A percentile compares a stretch with the other conserved stretches of the same genome.
Evolutionary conservation across 2,113 vertebrate genomes (phyloP).

Genomic region (Pristiophorus japonicus): DNA sequence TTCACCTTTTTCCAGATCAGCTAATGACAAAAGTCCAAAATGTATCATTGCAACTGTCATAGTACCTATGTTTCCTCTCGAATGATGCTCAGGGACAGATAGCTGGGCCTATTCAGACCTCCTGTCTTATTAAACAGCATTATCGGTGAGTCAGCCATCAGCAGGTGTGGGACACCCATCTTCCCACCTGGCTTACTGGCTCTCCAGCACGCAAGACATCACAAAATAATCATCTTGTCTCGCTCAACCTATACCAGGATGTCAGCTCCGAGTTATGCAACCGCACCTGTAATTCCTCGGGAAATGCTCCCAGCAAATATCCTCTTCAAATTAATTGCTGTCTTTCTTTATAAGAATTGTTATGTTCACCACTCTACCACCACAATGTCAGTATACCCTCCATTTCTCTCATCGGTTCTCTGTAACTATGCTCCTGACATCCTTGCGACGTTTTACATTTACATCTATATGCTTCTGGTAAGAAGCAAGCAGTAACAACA

Average conservation of each 20-base stretch:
- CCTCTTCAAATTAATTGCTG: neutral
- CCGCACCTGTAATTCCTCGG: neutral
- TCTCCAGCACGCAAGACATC: neutral
- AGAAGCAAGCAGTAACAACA: too few relatives aligned
- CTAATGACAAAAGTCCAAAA: neutral
- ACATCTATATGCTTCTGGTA: neutral
- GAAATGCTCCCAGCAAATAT: neutral
- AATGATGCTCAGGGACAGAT: neutral
- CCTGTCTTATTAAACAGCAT: neutral
- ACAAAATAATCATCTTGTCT: neutral
- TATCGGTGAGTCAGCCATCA: neutral
- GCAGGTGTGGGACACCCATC: neutral
- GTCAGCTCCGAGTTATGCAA: neutral
- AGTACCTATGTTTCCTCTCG: neutral
- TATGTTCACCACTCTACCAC: neutral
- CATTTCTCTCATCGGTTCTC: neutral
- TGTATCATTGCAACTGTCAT: neutral
- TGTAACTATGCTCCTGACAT: neutral
- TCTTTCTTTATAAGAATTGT: neutral
- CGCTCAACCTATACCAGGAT: neutral
- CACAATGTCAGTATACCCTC: neutral
- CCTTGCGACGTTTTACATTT: neutral
- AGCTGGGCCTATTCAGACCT: neutral
- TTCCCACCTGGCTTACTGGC: neutral
- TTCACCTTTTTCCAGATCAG: neutral